phyloP scores from a whole-genome alignment of 2,113 vertebrate genomes.

The Tricholaema leucomelas region DNA sequence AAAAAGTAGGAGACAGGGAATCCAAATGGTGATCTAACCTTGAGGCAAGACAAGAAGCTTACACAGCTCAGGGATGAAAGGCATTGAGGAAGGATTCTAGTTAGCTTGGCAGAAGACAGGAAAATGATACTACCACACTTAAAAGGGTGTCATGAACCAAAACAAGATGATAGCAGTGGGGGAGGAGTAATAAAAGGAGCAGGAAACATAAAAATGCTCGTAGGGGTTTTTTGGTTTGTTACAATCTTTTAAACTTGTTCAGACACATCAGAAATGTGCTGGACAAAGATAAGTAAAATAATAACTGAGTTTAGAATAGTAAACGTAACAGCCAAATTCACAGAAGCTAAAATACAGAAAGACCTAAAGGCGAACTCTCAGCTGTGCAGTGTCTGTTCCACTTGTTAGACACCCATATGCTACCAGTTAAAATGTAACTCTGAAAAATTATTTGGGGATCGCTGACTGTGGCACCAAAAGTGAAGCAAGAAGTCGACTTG shows the following conservation, averaged over 20 bases:
- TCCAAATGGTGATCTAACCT: neutral
- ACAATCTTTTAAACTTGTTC: neutral
- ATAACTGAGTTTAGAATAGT: neutral
- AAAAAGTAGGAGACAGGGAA: neutral
- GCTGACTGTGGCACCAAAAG: neutral
- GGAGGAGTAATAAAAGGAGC: neutral
- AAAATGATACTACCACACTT: neutral
- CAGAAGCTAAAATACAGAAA: slow-evolving; percentile 36
- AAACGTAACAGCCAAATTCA: slow-evolving; percentile 45
- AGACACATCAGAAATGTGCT: neutral
- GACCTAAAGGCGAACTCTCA: slow-evolving; percentile 58
- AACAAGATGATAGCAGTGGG: neutral
- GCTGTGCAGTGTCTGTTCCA: slow-evolving; percentile 28
- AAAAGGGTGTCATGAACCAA: neutral
- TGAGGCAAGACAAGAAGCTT: neutral
- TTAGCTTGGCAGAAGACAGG: neutral
- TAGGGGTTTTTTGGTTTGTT: neutral
- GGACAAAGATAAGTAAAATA: neutral
- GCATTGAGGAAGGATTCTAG: neutral
- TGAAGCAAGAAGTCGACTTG: neutral
- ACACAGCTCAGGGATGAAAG: neutral
- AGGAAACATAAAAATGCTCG: neutral
- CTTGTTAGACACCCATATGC: slow-evolving; percentile 56
- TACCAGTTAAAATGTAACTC: slow-evolving; percentile 26
- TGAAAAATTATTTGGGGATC: slow-evolving; percentile 5